phyloP scores from a whole-genome alignment of 2,888 invertebrate species.

The Sthenelais limicola region DNA sequence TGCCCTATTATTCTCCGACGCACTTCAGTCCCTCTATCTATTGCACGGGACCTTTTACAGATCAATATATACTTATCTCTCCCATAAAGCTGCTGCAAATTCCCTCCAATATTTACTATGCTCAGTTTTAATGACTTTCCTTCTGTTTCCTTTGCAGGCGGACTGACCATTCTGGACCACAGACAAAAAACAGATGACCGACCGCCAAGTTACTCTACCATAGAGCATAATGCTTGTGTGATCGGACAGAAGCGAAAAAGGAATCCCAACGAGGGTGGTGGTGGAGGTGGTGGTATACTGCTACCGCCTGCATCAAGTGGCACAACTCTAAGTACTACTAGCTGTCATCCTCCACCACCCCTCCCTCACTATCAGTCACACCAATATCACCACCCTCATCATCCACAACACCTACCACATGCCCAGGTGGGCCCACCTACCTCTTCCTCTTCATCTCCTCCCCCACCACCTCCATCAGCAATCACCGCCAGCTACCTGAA shows the following conservation, averaged over 20 bases:
- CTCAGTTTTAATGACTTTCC: conserved; percentile 14
- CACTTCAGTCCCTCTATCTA: too few relatives aligned
- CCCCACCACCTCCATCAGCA: background rate
- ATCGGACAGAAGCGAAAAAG: conserved; percentile 24
- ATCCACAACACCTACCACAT: background rate
- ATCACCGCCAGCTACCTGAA: conserved; percentile 18
- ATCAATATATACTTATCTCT: too few relatives aligned
- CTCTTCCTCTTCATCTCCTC: too few relatives aligned
- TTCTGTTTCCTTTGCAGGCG: conserved; percentile 25
- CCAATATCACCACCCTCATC: background rate
- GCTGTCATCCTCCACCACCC: background rate
- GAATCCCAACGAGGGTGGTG: background rate
- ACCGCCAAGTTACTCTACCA: conserved; percentile 29
- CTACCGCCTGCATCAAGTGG: background rate
- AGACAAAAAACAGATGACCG: conserved; percentile 31
- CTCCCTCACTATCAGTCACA: background rate
- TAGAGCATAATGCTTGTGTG: background rate
- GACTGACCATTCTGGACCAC: conserved; percentile 26
- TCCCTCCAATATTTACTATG: too few relatives aligned
- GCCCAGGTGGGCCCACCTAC: background rate
- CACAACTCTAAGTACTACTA: background rate
- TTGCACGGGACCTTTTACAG: too few relatives aligned
- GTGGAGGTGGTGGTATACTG: background rate
- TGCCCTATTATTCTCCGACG: too few relatives aligned
- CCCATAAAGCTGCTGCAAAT: too few relatives aligned